Evolutionary conservation across 2,888 invertebrate species (phyloP).

Genomic region (Melinaea menophilus): DNA sequence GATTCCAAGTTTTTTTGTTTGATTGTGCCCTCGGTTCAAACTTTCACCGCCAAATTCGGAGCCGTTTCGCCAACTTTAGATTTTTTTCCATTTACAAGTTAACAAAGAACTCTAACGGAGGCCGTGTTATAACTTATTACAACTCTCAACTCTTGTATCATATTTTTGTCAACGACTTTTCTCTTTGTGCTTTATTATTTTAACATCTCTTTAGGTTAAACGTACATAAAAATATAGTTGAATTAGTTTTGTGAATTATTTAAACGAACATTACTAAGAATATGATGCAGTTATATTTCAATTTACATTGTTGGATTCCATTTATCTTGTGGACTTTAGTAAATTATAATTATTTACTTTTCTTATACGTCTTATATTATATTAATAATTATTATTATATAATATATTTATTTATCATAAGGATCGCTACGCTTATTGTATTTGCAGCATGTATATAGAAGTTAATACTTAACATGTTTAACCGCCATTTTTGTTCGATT

Average conservation of each 20-base stretch:
- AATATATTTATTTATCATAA: too few species aligned
- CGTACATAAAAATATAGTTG: background rate
- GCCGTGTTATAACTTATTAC: conserved; percentile 33
- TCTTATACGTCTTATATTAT: too few species aligned
- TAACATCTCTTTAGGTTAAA: conserved; percentile 17
- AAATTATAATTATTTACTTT: too few species aligned
- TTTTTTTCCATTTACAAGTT: conserved; percentile 31
- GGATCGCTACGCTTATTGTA: too few species aligned
- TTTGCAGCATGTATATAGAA: too few species aligned
- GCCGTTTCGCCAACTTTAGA: conserved; percentile 20
- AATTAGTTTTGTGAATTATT: too few species aligned
- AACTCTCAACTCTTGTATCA: conserved; percentile 29
- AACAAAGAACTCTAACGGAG: conserved; percentile 30
- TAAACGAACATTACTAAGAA: background rate
- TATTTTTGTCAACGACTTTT: conserved; percentile 31
- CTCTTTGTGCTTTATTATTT: conserved; percentile 12
- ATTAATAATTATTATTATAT: too few species aligned
- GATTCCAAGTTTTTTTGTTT: conserved; percentile 23
- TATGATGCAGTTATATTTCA: conserved; percentile 20
- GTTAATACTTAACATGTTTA: conserved; percentile 7
- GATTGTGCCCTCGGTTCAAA: conserved; percentile 20
- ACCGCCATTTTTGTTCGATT: conserved; percentile 12
- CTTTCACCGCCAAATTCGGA: conserved; percentile 21
- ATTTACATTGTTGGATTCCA: conserved; percentile 11
- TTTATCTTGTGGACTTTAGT: conserved; percentile 13